phyloP scores from a whole-genome alignment of 2,888 invertebrate species.

The Clistopyga incitator region DNA sequence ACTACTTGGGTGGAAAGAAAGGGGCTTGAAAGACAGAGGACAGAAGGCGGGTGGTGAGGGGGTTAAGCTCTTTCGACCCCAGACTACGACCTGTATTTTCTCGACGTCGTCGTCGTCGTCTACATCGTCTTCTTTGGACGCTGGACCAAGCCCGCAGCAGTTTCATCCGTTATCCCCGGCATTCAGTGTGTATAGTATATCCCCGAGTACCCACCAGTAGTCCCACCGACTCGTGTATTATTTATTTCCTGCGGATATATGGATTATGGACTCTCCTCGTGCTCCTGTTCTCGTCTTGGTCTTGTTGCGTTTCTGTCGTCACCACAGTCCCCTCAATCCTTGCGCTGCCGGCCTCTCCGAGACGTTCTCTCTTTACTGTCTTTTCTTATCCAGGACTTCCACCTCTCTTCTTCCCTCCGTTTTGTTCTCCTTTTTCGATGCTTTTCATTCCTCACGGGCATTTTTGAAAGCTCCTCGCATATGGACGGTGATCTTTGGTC shows the following conservation, averaged over 20 bases:
- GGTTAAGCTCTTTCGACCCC: constrained; percentile 46
- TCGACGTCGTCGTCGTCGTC: constrained; percentile 24
- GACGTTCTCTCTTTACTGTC: constrained; percentile 41
- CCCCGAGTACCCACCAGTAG: constrained; percentile 55
- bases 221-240: constrained; percentile 78
- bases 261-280: constrained; percentile 77
- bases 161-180: constrained; percentile 75
- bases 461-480: constrained; percentile 25
- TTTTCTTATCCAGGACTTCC: constrained; percentile 16
- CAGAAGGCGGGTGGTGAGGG: constrained; percentile 26
- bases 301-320: constrained; percentile 29
- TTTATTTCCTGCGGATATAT: constrained; percentile 81
- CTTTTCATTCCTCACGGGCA: constrained; percentile 17
- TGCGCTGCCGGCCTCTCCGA: constrained; percentile 43
- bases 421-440: constrained; percentile 17
- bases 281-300: constrained; percentile 32
- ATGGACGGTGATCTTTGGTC: constrained; percentile 11
- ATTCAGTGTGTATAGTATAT: constrained; percentile 60
- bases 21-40: constrained; percentile 3
- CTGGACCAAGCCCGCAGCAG: constrained; percentile 61
- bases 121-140: constrained; percentile 53
- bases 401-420: not conserved
- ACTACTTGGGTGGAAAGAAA: constrained; percentile 2
- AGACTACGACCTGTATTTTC: constrained; percentile 50
- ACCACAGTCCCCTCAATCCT: constrained; percentile 42